A percentile compares a stretch with the other conserved stretches of the same genome.
Evolutionary conservation across 2,113 vertebrate genomes (phyloP).

Genomic region (Notarius quadriscutis): DNA sequence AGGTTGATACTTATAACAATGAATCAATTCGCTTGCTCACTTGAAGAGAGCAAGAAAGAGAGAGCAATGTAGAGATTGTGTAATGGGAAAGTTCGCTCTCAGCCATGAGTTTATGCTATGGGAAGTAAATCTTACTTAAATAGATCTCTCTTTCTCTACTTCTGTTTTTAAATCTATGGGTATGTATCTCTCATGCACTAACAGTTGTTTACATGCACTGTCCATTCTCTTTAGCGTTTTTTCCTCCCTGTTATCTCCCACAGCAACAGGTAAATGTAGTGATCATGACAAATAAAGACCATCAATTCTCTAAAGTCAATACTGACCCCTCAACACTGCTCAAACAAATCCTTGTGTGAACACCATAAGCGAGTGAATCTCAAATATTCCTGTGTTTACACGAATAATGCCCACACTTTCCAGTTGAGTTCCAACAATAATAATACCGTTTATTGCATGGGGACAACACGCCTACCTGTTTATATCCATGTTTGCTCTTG

Average conservation of each 20-base stretch:
- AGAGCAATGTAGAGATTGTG: neutral
- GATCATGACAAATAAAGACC: slow-evolving; percentile 39
- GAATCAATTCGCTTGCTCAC: slow-evolving; percentile 65
- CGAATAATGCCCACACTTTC: slow-evolving; percentile 20
- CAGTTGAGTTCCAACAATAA: slow-evolving; percentile 20
- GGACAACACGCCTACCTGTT: neutral
- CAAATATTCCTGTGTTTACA: slow-evolving; percentile 51
- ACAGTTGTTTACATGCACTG: neutral
- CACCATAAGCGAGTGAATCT: slow-evolving; percentile 39
- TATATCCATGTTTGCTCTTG: slow-evolving; percentile 16
- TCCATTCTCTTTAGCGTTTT: slow-evolving; percentile 19
- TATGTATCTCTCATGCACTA: neutral
- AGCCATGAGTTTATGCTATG: neutral
- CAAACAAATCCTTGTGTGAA: slow-evolving; percentile 38
- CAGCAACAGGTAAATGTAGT: slow-evolving; percentile 28
- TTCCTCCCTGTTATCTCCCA: slow-evolving; percentile 28
- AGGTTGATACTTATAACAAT: slow-evolving; percentile 68
- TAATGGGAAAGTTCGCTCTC: slow-evolving; percentile 35
- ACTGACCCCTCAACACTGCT: slow-evolving; percentile 53
- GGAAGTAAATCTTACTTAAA: neutral
- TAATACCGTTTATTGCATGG: neutral
- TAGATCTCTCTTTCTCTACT: neutral
- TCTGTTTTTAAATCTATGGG: neutral
- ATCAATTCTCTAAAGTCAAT: slow-evolving; percentile 50
- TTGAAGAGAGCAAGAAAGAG: slow-evolving; percentile 50